phyloP scores from a whole-genome alignment of 2,797 vertebrate species.

The Tokudaia tokunoshimensis region DNA sequence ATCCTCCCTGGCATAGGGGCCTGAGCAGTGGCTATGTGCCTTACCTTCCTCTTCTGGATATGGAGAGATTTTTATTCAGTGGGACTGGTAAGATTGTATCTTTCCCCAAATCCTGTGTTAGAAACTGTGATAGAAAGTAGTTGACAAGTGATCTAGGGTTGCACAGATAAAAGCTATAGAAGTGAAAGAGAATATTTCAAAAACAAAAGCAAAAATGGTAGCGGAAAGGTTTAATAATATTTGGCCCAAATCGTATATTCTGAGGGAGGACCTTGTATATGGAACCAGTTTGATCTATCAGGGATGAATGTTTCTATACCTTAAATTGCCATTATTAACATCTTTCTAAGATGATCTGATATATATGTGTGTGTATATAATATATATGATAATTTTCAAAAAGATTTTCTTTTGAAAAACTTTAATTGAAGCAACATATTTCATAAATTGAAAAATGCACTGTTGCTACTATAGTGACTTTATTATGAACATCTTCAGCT shows the following conservation, averaged over 20 bases:
- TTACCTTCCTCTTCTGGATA: neutral
- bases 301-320: neutral
- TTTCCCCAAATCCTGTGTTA: neutral
- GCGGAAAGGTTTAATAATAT: neutral
- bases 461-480: neutral
- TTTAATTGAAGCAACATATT: slow-evolving; percentile 16
- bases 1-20: too few relatives aligned
- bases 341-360: neutral
- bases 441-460: neutral
- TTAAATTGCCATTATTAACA: neutral
- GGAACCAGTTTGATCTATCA: neutral
- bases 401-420: neutral
- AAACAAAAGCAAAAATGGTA: neutral
- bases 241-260: neutral
- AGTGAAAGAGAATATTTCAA: neutral
- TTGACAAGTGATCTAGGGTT: neutral
- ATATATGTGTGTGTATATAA: neutral
- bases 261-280: neutral
- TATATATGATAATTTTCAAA: neutral
- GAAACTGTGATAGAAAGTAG: slow-evolving; percentile 17
- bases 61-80: neutral
- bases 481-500: neutral
- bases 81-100: neutral
- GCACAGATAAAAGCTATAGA: neutral
- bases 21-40: neutral